These are phyloP conservation scores for Drosophila nr. perissopoda DNA, from an alignment of 2,888 invertebrate species.

Conservation along the genomic window DNA sequence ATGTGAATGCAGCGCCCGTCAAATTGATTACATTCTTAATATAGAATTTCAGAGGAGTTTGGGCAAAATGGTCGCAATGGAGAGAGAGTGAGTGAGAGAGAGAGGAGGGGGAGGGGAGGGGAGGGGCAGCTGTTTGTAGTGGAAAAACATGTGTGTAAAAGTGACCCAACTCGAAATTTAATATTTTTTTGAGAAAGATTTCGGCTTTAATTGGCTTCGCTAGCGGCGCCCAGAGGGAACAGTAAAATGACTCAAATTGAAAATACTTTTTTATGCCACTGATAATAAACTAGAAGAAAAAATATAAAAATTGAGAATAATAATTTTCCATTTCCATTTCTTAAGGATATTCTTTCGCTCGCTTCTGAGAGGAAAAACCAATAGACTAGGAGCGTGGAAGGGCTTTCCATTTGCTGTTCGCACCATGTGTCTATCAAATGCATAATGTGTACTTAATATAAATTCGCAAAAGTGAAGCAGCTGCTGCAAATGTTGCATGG, in stretches of 20 bases:
- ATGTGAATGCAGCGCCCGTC: slow-evolving; percentile 20
- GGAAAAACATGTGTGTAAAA: neutral
- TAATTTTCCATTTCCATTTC: neutral
- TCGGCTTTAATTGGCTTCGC: slow-evolving; percentile 36
- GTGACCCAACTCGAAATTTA: neutral
- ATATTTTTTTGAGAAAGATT: slow-evolving; percentile 9
- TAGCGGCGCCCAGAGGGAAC: neutral
- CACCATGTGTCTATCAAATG: slow-evolving; percentile 28
- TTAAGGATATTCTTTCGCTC: neutral
- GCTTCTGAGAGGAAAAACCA: neutral
- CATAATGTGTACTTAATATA: slow-evolving; percentile 33
- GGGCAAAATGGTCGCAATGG: neutral
- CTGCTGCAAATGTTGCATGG: slow-evolving; percentile 42
- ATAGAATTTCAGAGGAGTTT: slow-evolving; percentile 1
- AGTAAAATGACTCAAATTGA: neutral
- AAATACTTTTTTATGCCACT: neutral
- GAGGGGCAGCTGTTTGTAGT: neutral
- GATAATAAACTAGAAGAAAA: neutral
- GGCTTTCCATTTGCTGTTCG: neutral
- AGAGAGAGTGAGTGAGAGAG: too few species aligned
- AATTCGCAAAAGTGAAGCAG: slow-evolving; percentile 25
- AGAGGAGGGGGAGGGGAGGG: too few species aligned
- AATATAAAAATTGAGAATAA: neutral
- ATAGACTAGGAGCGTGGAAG: neutral
- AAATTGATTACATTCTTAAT: slow-evolving; percentile 35